Base-by-base conservation (phyloP, 2,888 invertebrate species). In the Eristalis arbustorum region DNA sequence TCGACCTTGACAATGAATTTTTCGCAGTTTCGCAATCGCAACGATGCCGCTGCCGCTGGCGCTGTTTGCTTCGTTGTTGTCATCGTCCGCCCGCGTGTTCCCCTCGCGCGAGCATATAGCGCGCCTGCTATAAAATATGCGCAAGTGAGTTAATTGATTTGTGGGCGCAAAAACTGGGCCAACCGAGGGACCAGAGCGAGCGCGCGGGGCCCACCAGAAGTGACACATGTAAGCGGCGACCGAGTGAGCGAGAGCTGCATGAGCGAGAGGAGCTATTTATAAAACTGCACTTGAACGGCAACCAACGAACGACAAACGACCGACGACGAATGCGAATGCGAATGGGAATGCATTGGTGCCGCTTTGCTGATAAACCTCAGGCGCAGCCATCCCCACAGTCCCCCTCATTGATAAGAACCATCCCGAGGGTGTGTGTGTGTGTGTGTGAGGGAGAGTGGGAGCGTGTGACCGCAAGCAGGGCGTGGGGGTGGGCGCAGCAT, bases 1-100 rank as follows among this genome's bases (percentile, higher is more conserved):
- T 88, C 88, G 89, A 89, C 89, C 89, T 89, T 89, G 89, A 88
- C 88, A 89, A 85, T 89, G 89, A 89, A 89, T 87, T 88, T 89
- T 89, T 88, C 88, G 82, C 84, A 88, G 81, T 88, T 85, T 83
- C 75, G 83, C 87, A 87, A 83, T 87, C 74, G 67, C 63, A 75
- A 37, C 25, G 73, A 49, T 49, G 18, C 62, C 63, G 13, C 1
- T 25, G 56, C 28, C 31, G 61, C 3, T 25, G 25, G 2, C 25
- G 25, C 34, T 34, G 63, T 25, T 40, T 23, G 42, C 56, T 18
- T 18, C 66, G 37, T 68, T 34, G 72, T 22, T 22, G 63, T 59
- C 34, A 56, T n/a, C 34, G 31, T 37, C 62, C 40, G 0, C 10
- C 10, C 31, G 8, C 8, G 8, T 1, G 10, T 56, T 5, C n/a